A percentile compares a stretch with the other conserved stretches of the same genome.
Conservation (phyloP, 2,113 vertebrate species). For the Stegostoma tigrinum region DNA sequence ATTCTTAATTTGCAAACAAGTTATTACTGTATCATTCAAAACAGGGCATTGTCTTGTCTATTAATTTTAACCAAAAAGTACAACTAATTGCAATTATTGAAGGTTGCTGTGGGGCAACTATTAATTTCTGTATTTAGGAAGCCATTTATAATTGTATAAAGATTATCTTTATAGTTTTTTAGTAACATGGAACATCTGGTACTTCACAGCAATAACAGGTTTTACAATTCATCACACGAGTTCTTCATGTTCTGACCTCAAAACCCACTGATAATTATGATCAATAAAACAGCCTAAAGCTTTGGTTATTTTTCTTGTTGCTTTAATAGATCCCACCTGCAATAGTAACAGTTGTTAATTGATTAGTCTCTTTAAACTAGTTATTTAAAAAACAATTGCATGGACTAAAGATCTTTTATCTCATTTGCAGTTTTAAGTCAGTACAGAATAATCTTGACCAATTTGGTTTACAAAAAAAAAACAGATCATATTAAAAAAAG, state of each 20-base stretch:
- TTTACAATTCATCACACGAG: background rate
- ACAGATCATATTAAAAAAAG: background rate
- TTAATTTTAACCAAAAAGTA: background rate
- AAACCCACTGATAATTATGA: background rate
- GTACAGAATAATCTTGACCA: background rate
- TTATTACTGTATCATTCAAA: background rate
- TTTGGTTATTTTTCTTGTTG: background rate
- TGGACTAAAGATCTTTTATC: background rate
- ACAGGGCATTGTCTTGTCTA: background rate
- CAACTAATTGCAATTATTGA: background rate
- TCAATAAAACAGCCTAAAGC: background rate
- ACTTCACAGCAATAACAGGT: background rate
- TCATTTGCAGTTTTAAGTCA: background rate
- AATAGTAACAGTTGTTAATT: background rate
- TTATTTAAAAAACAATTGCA: background rate
- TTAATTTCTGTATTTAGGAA: background rate
- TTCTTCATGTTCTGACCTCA: background rate
- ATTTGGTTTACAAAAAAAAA: background rate
- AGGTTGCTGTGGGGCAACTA: background rate
- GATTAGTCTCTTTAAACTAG: background rate
- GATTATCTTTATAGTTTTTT: background rate
- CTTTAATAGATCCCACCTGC: background rate
- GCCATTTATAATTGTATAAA: background rate
- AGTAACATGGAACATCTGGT: background rate
- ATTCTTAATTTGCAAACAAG: background rate